phyloP scores from a whole-genome alignment of 2,888 invertebrate species.

The Morpho achilles region DNA sequence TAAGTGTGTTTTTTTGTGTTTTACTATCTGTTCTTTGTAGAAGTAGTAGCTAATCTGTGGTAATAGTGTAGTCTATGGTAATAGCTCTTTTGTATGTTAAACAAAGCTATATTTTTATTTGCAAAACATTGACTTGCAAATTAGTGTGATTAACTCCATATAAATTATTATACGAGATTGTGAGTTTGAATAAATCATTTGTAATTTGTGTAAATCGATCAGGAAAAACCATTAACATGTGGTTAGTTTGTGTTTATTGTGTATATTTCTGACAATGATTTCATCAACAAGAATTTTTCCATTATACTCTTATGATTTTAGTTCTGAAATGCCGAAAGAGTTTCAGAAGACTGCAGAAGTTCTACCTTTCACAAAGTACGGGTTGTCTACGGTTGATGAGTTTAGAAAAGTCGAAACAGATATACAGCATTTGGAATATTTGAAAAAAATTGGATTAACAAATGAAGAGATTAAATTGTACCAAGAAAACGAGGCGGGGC shows the following conservation, averaged over 20 bases:
- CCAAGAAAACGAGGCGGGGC: conserved; percentile 62
- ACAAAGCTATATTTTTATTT: conserved; percentile 1
- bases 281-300: too few species aligned
- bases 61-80: not conserved
- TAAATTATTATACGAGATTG: too few species aligned
- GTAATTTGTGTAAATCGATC: too few species aligned
- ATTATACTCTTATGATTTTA: conserved; percentile 31
- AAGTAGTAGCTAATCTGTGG: not conserved
- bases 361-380: conserved; percentile 62
- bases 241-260: too few species aligned
- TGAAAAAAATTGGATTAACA: conserved; percentile 68
- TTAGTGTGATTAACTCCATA: too few species aligned
- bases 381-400: conserved; percentile 61
- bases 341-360: conserved; percentile 62
- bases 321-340: conserved; percentile 61
- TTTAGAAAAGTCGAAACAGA: conserved; percentile 59
- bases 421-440: conserved; percentile 56
- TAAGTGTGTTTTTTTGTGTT: too few species aligned
- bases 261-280: too few species aligned
- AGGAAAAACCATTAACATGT: too few species aligned
- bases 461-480: conserved; percentile 73
- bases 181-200: too few species aligned
- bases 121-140: not conserved
- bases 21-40: not conserved
- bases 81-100: not conserved